Conservation (phyloP, 2,797 vertebrate genomes). For the Mormyrus hasselquistii region DNA sequence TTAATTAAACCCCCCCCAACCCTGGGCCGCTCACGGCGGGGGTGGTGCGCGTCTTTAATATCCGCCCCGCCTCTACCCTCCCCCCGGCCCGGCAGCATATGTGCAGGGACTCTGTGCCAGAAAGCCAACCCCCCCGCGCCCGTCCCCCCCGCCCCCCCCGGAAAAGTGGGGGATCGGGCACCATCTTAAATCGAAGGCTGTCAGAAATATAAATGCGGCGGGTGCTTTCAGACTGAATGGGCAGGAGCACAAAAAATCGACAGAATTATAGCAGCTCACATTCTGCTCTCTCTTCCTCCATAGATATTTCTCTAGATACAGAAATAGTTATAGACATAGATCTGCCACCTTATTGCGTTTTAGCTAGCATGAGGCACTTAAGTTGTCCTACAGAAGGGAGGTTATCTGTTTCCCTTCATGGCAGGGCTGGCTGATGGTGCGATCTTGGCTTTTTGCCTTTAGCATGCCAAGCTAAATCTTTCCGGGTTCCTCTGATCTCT, state of each 20-base stretch:
- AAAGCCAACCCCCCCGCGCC: not conserved
- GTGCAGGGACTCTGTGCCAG: constrained; percentile 12
- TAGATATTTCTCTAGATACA: not conserved
- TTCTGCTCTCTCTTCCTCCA: not conserved
- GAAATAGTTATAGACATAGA: not conserved
- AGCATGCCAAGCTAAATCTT: not conserved
- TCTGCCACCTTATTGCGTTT: not conserved
- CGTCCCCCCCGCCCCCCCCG: not conserved
- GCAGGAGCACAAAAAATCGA: not conserved
- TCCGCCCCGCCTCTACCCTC: constrained; percentile 12
- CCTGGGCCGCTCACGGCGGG: not conserved
- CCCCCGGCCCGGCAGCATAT: constrained; percentile 20
- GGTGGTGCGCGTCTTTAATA: constrained; percentile 15
- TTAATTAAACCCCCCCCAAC: constrained; percentile 22
- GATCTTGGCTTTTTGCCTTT: not conserved
- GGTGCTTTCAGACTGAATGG: not conserved
- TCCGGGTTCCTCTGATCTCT: not conserved
- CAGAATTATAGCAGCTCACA: not conserved
- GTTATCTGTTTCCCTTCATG: not conserved
- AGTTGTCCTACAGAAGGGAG: not conserved
- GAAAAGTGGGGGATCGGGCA: not conserved
- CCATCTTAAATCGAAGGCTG: not conserved
- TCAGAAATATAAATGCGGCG: not conserved
- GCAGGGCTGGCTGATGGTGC: not conserved
- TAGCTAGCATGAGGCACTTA: not conserved